These are phyloP conservation scores for Stercorarius parasiticus DNA, from an alignment of 2,113 vertebrate species.

Conservation along the genomic window DNA sequence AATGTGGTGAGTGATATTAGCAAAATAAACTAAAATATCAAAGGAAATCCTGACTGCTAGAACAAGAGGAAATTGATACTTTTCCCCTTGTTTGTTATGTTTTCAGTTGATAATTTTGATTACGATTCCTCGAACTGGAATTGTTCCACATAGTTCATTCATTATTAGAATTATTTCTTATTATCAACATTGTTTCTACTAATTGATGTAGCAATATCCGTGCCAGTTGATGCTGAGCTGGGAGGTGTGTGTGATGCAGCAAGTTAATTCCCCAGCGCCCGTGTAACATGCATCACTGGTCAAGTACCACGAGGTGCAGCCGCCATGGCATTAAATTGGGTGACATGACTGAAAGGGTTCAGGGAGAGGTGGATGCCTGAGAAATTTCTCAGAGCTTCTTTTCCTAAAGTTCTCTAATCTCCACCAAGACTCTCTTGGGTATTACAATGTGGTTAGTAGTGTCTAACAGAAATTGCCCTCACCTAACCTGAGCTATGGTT, in stretches of 20 bases:
- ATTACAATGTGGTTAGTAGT: not conserved
- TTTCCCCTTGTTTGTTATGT: not conserved
- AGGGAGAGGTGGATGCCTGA: not conserved
- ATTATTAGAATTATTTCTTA: not conserved
- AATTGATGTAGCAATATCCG: rapidly evolving
- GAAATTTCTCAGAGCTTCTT: not conserved
- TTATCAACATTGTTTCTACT: not conserved
- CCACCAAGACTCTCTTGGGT: not conserved
- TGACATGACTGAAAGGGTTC: not conserved
- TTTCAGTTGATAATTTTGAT: not conserved
- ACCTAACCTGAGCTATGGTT: not conserved
- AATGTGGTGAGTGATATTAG: not conserved
- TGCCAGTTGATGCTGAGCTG: not conserved
- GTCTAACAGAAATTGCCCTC: not conserved
- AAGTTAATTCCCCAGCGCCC: not conserved
- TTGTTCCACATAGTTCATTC: rapidly evolving
- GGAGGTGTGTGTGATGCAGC: not conserved
- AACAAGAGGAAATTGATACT: not conserved
- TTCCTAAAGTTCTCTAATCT: not conserved
- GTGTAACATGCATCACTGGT: not conserved
- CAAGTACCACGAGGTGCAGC: not conserved
- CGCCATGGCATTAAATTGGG: not conserved
- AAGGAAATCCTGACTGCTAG: not conserved
- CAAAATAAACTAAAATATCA: not conserved
- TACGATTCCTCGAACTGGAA: not conserved